phyloP scores from a whole-genome alignment of 2,888 invertebrate species.

The Chaetogeoica ovagalla region DNA sequence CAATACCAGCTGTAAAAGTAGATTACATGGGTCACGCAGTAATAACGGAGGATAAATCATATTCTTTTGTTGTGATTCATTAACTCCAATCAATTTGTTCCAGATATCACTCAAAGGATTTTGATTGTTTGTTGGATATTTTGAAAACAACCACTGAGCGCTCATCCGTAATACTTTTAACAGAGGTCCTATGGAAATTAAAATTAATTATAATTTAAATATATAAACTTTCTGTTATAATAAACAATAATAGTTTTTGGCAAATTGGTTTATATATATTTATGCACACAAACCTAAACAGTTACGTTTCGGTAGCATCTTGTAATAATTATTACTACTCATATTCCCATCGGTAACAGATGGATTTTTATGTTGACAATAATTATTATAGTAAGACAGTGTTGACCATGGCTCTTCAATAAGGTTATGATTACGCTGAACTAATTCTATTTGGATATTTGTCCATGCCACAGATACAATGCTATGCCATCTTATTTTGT shows the following conservation, averaged over 20 bases:
- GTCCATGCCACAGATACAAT: conserved; percentile 87
- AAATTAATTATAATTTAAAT: conserved; percentile 3
- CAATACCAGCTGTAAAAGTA: conserved; percentile 84
- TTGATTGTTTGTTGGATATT: conserved; percentile 61
- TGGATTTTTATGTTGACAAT: background rate
- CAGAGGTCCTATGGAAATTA: conserved; percentile 72
- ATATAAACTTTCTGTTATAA: background rate
- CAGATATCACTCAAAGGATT: conserved; percentile 65
- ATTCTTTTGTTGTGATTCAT: background rate
- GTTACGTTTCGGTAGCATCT: conserved; percentile 74
- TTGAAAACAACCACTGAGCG: conserved; percentile 68
- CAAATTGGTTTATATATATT: no score
- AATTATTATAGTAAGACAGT: background rate
- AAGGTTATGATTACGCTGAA: conserved; percentile 78
- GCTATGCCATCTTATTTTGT: conserved; percentile 75
- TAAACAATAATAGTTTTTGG: no score
- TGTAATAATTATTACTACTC: conserved; percentile 38
- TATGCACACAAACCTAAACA: conserved; percentile 68
- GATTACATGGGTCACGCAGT: conserved; percentile 81
- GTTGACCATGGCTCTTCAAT: conserved; percentile 2
- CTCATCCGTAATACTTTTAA: conserved; percentile 86
- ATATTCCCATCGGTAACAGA: background rate
- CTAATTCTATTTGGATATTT: conserved; percentile 89
- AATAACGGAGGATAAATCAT: conserved; percentile 68
- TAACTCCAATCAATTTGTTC: conserved; percentile 64